A percentile compares a stretch with the other conserved stretches of the same genome.
Conservation (phyloP, 2,888 invertebrate genomes). For the Sphecodes monilicornis region DNA sequence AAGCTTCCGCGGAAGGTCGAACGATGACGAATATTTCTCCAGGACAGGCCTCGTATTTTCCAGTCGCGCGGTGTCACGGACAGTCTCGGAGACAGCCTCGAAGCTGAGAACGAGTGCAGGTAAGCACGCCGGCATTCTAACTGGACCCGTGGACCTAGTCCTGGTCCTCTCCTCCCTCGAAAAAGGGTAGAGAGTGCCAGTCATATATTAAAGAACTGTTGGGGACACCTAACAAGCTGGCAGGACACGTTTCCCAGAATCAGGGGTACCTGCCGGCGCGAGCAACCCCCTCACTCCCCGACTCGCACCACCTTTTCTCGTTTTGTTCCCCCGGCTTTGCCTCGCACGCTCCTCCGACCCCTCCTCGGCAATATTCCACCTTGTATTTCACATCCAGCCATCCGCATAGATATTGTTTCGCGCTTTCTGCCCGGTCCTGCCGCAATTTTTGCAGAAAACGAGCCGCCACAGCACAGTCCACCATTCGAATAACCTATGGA, state of each 20-base stretch:
- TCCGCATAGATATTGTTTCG: conserved; percentile 64
- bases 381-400: conserved; percentile 57
- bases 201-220: conserved; percentile 82
- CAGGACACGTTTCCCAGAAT: conserved; percentile 82
- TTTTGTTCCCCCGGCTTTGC: conserved; percentile 6
- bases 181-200: conserved; percentile 78
- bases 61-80: conserved; percentile 6
- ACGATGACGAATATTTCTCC: background rate
- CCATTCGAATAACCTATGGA: background rate
- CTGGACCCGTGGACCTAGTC: conserved; percentile 48
- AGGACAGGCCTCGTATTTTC: background rate
- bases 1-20: background rate
- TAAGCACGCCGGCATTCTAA: conserved; percentile 64
- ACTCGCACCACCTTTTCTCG: conserved; percentile 40
- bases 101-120: conserved; percentile 55
- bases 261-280: conserved; percentile 70
- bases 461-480: background rate
- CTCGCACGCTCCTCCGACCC: background rate
- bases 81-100: background rate
- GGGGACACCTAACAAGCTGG: conserved; percentile 83
- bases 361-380: conserved; percentile 54
- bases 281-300: conserved; percentile 65
- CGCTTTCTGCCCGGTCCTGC: background rate
- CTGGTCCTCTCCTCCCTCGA: conserved; percentile 59
- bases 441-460: background rate